Percentiles rank a stretch among this genome's conserved stretches.
Conservation (phyloP, 1,140 invertebrate genomes). For the Papilio polyxenes region DNA sequence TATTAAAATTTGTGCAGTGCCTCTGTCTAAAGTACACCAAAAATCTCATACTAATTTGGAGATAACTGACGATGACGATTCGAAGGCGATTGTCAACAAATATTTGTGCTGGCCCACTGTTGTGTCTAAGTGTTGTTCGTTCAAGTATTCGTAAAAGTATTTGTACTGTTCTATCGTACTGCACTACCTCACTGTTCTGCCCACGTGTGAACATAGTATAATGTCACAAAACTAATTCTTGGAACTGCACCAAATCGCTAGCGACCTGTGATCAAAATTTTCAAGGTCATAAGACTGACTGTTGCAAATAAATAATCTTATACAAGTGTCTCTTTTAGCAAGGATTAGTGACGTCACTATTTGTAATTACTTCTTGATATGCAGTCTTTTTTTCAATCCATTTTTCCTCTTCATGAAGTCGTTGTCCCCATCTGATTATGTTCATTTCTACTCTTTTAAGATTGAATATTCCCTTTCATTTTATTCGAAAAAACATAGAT, state of each 20-base stretch:
- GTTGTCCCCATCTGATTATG: neutral
- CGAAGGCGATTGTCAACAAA: too few species aligned
- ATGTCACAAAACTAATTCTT: conserved; percentile 34
- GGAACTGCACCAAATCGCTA: conserved; percentile 28
- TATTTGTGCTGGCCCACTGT: too few species aligned
- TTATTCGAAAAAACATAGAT: too few species aligned
- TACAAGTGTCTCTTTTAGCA: neutral
- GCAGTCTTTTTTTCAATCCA: neutral
- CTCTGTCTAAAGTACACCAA: too few species aligned
- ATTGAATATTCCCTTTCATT: too few species aligned
- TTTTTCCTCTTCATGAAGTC: neutral
- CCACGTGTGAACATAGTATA: neutral
- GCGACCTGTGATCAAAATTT: conserved; percentile 33
- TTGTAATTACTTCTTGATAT: neutral
- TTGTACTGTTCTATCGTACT: neutral
- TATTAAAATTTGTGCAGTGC: too few species aligned
- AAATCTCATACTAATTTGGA: too few species aligned
- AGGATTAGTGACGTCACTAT: neutral
- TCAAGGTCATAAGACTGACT: conserved; percentile 34
- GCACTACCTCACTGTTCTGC: neutral
- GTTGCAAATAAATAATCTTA: conserved; percentile 22
- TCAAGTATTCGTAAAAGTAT: neutral
- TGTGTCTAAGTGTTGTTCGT: too few species aligned
- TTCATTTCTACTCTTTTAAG: neutral
- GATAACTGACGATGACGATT: too few species aligned